Evolutionary conservation across 2,113 vertebrate genomes (phyloP), one percentile per base, ranked within the genome.

Genomic region (Siniperca knerii): DNA sequence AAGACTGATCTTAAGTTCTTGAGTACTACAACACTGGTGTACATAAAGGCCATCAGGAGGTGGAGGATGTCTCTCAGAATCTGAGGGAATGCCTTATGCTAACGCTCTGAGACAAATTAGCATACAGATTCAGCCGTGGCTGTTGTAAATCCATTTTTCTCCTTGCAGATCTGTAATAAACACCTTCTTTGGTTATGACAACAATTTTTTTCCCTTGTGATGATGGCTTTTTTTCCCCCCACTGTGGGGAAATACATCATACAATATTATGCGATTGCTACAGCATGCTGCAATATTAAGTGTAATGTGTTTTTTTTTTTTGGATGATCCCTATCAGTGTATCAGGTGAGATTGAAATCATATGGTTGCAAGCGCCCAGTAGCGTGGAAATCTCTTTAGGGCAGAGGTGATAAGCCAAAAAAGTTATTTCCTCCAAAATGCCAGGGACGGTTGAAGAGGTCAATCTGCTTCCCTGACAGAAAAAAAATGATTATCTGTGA

Each of bases 271-370:
- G 74, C 2, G 82, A 89, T 72, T 76, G 72, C 71, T 65, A 20
- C 73, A 86, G 68, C 70, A 79, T 86, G 79, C 67, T 62, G 80
- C 60, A 77, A 89, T 83, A 87, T 75, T 82, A 82, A 75, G 54
- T 77, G 67, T 58, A 79, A 81, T 73, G 61, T 29, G 10, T 52
- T 25, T 48, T n/a, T 29, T 42, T 58, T 81, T 66, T 48, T 65
- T 60, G 29, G 37, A 48, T 55, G 77, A 81, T 83, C 20, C n/a
- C 33, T 70, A 87, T 89, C 87, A 57, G 75, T 42, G 48, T 79
- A 83, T 85, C 35, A 29, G 23, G 44, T 50, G 65, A 87, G 84
- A 92, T 83, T 87, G 76, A 87, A 90, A 90, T 92, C 82, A 62
- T 79, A 75, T 55, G 82, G 62, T 72, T 78, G 82, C 80, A 73